A percentile compares a stretch with the other conserved stretches of the same genome.
Conservation (phyloP, 2,797 vertebrate species). For the Chaetodon trifasciatus region DNA sequence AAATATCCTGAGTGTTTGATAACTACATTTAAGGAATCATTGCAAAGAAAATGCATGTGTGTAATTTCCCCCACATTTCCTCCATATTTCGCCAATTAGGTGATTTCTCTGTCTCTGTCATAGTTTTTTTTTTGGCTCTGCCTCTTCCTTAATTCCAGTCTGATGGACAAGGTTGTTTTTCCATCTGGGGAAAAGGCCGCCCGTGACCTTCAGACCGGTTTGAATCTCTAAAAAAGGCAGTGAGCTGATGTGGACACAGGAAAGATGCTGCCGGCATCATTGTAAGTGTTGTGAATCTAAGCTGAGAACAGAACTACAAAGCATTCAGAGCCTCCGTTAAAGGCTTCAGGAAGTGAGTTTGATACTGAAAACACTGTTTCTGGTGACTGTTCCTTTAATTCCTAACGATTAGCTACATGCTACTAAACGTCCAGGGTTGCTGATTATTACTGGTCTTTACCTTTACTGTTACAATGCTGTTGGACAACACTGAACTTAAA, state of each 20-base stretch:
- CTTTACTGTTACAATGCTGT: slow-evolving; percentile 12
- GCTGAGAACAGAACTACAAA: neutral
- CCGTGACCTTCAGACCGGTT: neutral
- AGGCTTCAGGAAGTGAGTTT: slow-evolving; percentile 22
- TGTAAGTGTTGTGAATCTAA: neutral
- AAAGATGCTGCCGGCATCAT: neutral
- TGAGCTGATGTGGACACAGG: neutral
- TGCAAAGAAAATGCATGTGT: too few species aligned
- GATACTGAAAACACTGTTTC: slow-evolving; percentile 22
- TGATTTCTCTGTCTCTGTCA: neutral
- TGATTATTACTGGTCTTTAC: slow-evolving; percentile 18
- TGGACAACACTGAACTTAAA: slow-evolving; percentile 15
- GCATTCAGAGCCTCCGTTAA: slow-evolving; percentile 1
- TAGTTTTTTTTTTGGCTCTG: neutral
- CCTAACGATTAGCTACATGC: slow-evolving; percentile 11
- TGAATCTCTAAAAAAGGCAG: neutral
- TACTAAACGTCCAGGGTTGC: slow-evolving; percentile 7
- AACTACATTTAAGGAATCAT: too few species aligned
- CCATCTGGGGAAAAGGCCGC: neutral
- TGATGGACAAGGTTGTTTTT: neutral
- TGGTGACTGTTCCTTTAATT: slow-evolving; percentile 17
- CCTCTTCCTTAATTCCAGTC: neutral
- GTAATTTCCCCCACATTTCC: too few species aligned
- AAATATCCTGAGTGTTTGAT: too few species aligned
- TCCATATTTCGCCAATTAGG: neutral